Base-by-base conservation (phyloP, 2,888 invertebrate genomes). In the Nemoura dubitans region DNA sequence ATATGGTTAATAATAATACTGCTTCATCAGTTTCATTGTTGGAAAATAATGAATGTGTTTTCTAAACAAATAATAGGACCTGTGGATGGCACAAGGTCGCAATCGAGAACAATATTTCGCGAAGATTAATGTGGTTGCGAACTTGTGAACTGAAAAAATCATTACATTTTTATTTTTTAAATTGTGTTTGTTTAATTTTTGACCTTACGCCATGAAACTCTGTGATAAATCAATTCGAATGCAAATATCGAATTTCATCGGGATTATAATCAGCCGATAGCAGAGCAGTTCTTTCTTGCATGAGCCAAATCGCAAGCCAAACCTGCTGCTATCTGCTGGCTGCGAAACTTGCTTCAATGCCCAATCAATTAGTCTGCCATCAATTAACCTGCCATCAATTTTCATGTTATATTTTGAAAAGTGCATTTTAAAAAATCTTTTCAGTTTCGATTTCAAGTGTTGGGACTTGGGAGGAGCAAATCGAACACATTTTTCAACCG, bases 351-450 rank as follows among this genome's bases (percentile, higher is more conserved):
- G 59, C 59, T 59, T 21, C 59, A 59, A 59, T 59, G 59, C 21
- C 59, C 59, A 59, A 59, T 59, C 59, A 59, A 59, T 59, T 59
- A 59, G 21, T 14, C 21, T 59, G 59, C 21, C 59, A 59, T 59
- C 59, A 59, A 59, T 59, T 59, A 59, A 21, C 59, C 59, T 59
- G 59, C 59, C 59, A 59, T 59, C 59, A 59, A 59, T 59, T 59
- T 59, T 59, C 59, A 21, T 21, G 59, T 59, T 59, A 6, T 21
- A 14, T 59, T 59, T 59, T 59, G 16, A 59, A 59, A 59, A 59
- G 21, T 59, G 59, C 59, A 59, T 21, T 21, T 59, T 59, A 59
- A 59, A 59, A 10, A 21, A 59, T 16, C 21, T 21, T 7, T 21
- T 59, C 5, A 59, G 59, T 21, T 59, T 21, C 21, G 59, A 59